Percentiles rank a stretch among this genome's conserved stretches.
These are phyloP conservation scores for Gymnorhina tibicen DNA, from an alignment of 2,113 vertebrate species.

Conservation along the genomic window DNA sequence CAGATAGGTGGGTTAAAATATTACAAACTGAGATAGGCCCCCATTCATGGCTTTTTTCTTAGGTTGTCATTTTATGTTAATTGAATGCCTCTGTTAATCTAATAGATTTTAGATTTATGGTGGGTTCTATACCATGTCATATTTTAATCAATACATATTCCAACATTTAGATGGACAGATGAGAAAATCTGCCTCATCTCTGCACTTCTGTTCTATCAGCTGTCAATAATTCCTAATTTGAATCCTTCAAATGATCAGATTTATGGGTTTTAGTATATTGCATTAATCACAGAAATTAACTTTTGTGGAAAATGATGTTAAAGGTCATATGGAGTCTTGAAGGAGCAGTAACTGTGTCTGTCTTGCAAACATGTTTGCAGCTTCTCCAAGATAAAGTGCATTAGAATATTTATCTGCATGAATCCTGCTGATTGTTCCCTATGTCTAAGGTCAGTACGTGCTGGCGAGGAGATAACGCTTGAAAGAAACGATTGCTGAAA, in stretches of 20 bases:
- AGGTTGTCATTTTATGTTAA: constrained; percentile 76
- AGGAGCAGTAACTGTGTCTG: constrained; percentile 57
- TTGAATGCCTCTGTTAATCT: constrained; percentile 78
- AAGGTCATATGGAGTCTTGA: constrained; percentile 66
- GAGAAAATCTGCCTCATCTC: constrained; percentile 69
- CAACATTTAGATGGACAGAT: constrained; percentile 73
- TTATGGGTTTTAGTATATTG: constrained; percentile 64
- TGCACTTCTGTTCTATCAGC: constrained; percentile 72
- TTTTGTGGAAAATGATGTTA: constrained; percentile 73
- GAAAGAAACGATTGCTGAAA: not conserved
- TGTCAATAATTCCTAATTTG: constrained; percentile 78
- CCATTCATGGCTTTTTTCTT: constrained; percentile 63
- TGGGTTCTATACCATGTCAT: constrained; percentile 68
- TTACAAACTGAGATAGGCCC: constrained; percentile 4
- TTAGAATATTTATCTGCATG: constrained; percentile 13
- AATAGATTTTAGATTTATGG: constrained; percentile 81
- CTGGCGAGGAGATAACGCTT: not conserved
- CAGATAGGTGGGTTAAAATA: constrained; percentile 45
- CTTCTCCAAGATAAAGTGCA: constrained; percentile 12
- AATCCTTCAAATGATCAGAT: constrained; percentile 71
- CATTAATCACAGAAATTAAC: constrained; percentile 80
- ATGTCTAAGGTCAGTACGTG: not conserved
- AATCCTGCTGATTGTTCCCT: not conserved
- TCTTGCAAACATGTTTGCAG: constrained; percentile 34
- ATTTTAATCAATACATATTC: constrained; percentile 78